Conservation (phyloP, 2,113 vertebrate species). For the Festucalex cinctus region DNA sequence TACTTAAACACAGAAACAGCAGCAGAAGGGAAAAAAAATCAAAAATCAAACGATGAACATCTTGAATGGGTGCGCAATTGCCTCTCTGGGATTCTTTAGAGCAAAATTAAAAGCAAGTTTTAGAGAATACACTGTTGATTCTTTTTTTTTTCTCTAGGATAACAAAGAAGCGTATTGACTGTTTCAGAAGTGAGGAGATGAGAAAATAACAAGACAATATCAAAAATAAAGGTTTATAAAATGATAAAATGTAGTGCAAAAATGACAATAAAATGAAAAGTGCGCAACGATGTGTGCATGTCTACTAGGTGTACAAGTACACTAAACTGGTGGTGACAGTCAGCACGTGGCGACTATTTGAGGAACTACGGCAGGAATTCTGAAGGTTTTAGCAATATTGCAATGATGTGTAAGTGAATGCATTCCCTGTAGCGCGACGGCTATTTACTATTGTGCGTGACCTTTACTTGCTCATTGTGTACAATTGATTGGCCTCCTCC, state of each 20-base stretch:
- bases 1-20: not conserved
- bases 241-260: too few species aligned
- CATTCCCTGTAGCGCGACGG: slow-evolving; percentile 13
- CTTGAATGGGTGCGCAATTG: not conserved
- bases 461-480: slow-evolving; percentile 33
- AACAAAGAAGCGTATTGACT: not conserved
- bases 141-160: not conserved
- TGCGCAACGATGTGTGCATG: too few species aligned
- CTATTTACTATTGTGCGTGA: slow-evolving; percentile 17
- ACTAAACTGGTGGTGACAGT: too few species aligned
- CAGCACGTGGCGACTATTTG: too few species aligned
- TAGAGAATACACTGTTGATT: not conserved
- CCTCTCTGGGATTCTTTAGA: not conserved
- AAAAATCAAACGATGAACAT: not conserved
- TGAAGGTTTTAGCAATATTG: slow-evolving; percentile 5
- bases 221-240: too few species aligned
- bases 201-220: not conserved
- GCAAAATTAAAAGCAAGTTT: not conserved
- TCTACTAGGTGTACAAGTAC: too few species aligned
- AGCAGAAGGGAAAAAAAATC: not conserved
- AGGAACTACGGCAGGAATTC: not conserved
- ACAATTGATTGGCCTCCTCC: slow-evolving; percentile 26
- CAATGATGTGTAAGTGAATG: slow-evolving; percentile 11
- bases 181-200: not conserved
- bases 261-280: too few species aligned